Percentiles rank a stretch among this genome's conserved stretches.
phyloP scores from a whole-genome alignment of 2,797 vertebrate species.

The Rhinoraja longicauda region DNA sequence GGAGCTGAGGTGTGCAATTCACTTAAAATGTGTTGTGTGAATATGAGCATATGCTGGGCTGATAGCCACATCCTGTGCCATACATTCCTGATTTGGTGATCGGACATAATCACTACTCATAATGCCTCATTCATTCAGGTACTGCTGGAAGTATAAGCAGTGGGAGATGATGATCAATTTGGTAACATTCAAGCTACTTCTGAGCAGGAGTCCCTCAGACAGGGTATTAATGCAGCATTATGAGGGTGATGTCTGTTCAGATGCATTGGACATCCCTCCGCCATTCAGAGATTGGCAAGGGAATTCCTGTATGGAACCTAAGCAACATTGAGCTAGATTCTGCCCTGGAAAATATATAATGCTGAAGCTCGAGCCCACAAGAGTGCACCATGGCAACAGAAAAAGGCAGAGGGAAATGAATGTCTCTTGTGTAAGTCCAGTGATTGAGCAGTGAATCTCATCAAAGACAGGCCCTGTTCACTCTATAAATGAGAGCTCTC shows the following conservation, averaged over 20 bases:
- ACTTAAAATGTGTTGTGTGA: no score
- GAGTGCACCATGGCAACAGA: conserved; percentile 29
- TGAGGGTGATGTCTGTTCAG: neutral
- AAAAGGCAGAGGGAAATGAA: conserved; percentile 27
- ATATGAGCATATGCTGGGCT: no score
- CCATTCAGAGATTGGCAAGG: neutral
- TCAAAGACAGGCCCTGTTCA: conserved; percentile 33
- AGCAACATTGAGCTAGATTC: conserved; percentile 18
- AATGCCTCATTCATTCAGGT: neutral
- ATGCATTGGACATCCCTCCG: neutral
- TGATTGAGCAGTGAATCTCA: conserved; percentile 13
- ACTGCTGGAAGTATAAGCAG: neutral
- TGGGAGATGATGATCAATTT: neutral
- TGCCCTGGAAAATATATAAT: conserved; percentile 33
- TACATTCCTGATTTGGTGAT: no score
- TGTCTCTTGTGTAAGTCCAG: conserved; percentile 17
- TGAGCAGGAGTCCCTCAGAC: neutral
- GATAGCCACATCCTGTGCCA: no score
- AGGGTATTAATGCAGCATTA: neutral
- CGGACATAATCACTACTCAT: neutral
- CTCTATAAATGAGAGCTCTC: conserved; percentile 33
- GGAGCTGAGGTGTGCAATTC: no score
- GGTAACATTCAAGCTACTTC: neutral
- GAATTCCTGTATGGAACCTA: neutral
- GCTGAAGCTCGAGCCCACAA: neutral